phyloP scores from a whole-genome alignment of 2,113 vertebrate species.

The Columbina picui region DNA sequence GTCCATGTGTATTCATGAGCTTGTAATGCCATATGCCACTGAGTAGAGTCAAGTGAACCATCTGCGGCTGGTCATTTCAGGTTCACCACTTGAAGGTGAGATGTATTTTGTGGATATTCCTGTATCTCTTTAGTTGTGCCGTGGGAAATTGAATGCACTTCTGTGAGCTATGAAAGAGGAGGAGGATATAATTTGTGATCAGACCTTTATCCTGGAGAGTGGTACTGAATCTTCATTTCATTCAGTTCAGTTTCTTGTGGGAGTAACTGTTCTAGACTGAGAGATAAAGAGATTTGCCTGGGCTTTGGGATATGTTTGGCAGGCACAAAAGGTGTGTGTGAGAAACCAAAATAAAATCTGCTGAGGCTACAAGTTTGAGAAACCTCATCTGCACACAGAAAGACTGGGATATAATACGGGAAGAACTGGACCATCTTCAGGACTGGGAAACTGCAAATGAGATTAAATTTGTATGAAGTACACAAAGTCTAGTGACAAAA shows the following conservation, averaged over 20 bases:
- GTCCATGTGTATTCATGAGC: not conserved
- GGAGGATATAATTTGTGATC: not conserved
- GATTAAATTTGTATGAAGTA: not conserved
- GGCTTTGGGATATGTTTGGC: not conserved
- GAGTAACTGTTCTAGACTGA: not conserved
- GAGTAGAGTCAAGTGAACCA: not conserved
- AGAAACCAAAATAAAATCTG: not conserved
- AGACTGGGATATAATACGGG: not conserved
- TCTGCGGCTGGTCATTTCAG: not conserved
- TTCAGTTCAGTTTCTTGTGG: not conserved
- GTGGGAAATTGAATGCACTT: not conserved
- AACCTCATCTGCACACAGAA: not conserved
- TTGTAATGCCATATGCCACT: not conserved
- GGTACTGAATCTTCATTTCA: not conserved
- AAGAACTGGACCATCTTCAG: not conserved
- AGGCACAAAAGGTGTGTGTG: not conserved
- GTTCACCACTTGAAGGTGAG: not conserved
- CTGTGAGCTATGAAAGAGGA: not conserved
- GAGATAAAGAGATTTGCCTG: not conserved
- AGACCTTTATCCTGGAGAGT: not conserved
- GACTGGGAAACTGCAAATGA: not conserved
- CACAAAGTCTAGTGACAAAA: not conserved
- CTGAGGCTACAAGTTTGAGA: not conserved
- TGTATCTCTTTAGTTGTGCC: not conserved
- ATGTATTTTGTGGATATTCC: not conserved